Evolutionary conservation across 2,888 invertebrate genomes (phyloP), one percentile per base, ranked within the genome.

Genomic region (Caenorhabditis zanzibari): DNA sequence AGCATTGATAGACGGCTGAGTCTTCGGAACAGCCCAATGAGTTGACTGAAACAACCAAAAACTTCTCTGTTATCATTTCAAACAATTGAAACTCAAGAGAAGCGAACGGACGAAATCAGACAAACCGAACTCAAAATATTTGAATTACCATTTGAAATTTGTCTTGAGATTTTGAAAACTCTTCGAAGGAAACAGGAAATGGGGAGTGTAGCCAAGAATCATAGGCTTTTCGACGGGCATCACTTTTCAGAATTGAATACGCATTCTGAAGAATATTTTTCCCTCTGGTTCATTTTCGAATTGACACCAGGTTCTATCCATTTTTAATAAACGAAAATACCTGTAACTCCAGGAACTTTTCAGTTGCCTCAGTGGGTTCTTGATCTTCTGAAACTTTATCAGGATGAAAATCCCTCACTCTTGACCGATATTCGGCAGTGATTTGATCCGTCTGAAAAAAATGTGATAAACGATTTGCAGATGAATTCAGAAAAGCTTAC

Each of bases 391-490:
- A 24, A 1, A 56, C 26, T 68, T 90, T 90, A 68, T 90, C 90
- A 24, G 90, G 90, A 76, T 90, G 90, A 16, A 79, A 76, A 38
- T 76, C 72, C 1, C 88, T 71, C n/a, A 89, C 90, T 1, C 87
- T 82, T 9, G 87, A 83, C 3, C 85, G 77, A 56, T 88, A 90
- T 47, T 90, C 90, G 10, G 89, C 87, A 3, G 73, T 71, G 12
- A 90, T 90, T 76, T 90, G 90, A 19, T 89, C 90, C 0, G 81
- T 56, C 90, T 90, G 71, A 80, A 88, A 76, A 28, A 19, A 26
- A 44, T n/a, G 1, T 22, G 7, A 22, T 3, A 22, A 7, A 22
- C 7, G 22, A 52, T 6, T 22, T 12, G 10, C 14, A 5, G 5
- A 14, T 16, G 2, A 52, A 52, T 22, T 9, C 19, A 26, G 5